These are phyloP conservation scores for Glossosoma conforme DNA, from an alignment of 1,140 invertebrate genomes.

Conservation along the genomic window DNA sequence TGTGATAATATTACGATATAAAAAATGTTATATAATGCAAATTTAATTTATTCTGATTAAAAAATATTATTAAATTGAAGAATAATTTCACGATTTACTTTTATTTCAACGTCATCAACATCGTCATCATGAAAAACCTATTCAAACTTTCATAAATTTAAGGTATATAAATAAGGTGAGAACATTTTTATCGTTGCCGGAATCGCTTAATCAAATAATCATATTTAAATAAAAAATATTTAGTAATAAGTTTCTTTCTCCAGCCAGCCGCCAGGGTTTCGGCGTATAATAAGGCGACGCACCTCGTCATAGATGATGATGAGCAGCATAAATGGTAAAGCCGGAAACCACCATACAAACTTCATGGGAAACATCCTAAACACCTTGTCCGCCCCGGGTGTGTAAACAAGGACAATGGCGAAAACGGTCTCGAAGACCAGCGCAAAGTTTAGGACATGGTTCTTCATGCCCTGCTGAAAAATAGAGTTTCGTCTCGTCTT, in stretches of 20 bases:
- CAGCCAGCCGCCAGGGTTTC: constrained; percentile 68
- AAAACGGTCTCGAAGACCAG: constrained; percentile 63
- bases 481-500: constrained; percentile 75
- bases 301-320: constrained; percentile 75
- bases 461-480: constrained; percentile 74
- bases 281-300: constrained; percentile 66
- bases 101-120: too few species aligned
- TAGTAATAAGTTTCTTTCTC: constrained; percentile 79
- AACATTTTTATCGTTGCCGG: too few species aligned
- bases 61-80: too few species aligned
- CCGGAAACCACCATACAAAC: constrained; percentile 69
- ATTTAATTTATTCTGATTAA: too few species aligned
- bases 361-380: constrained; percentile 50
- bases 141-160: too few species aligned
- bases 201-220: too few species aligned
- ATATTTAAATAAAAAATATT: too few species aligned
- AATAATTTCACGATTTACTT: too few species aligned
- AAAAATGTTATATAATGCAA: too few species aligned
- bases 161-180: too few species aligned
- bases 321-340: constrained; percentile 66
- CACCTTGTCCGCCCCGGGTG: constrained; percentile 63
- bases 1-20: too few species aligned
- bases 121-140: too few species aligned
- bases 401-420: constrained; percentile 62
- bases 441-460: constrained; percentile 65